phyloP scores from a whole-genome alignment of 2,797 vertebrate genomes.

The Pelobates cultripes region DNA sequence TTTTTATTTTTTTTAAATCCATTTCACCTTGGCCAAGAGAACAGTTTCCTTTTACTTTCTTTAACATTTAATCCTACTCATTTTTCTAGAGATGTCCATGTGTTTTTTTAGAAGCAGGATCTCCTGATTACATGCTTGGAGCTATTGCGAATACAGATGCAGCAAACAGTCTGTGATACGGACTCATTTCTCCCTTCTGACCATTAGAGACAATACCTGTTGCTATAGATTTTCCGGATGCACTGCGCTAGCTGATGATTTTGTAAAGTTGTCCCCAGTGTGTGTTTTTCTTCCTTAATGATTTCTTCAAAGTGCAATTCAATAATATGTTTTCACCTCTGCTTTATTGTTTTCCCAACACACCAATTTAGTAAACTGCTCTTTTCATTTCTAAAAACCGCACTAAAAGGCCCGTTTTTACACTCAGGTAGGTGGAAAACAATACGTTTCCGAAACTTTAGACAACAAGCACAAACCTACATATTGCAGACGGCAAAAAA shows the following conservation, averaged over 20 bases:
- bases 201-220: neutral
- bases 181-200: constrained; percentile 17
- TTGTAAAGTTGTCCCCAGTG: constrained; percentile 7
- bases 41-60: no score
- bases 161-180: neutral
- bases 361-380: constrained; percentile 29
- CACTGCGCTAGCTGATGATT: constrained; percentile 6
- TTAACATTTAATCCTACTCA: no score
- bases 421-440: no score
- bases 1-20: no score
- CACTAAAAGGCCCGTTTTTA: no score
- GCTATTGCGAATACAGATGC: neutral
- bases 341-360: neutral
- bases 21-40: no score
- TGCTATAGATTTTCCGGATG: neutral
- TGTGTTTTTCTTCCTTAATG: neutral
- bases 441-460: no score
- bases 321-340: constrained; percentile 19
- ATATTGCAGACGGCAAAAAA: no score
- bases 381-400: neutral
- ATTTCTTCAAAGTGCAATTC: constrained; percentile 4
- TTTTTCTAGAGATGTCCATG: neutral
- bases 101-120: neutral
- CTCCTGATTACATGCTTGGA: neutral
- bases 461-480: no score